Evolutionary conservation across 2,113 vertebrate species (phyloP).

Genomic region (Hydropotes inermis): DNA sequence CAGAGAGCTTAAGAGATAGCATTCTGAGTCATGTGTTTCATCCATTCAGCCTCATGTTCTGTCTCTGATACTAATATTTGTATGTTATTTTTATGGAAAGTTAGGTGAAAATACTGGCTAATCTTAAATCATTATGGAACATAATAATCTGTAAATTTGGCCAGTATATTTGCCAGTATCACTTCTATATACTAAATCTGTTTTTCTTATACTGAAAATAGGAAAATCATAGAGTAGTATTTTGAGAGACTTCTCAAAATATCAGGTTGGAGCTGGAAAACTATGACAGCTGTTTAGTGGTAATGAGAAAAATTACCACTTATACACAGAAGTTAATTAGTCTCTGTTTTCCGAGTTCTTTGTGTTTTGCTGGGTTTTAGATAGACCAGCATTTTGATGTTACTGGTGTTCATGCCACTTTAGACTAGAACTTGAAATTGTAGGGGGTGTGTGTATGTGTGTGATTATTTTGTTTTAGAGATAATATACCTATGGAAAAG

Average conservation of each 20-base stretch:
- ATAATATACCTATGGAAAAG: not conserved
- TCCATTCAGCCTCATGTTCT: slow-evolving; percentile 26
- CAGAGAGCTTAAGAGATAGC: not conserved
- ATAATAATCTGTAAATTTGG: not conserved
- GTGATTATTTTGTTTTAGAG: not conserved
- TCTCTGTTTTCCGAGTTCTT: not conserved
- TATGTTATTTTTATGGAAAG: not conserved
- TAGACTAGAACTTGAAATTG: not conserved
- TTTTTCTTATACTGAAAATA: not conserved
- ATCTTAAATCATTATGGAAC: not conserved
- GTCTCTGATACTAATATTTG: not conserved
- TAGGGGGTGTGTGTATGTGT: not conserved
- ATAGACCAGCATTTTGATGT: not conserved
- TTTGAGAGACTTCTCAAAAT: not conserved
- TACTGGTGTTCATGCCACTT: not conserved
- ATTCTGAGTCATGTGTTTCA: not conserved
- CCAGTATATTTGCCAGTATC: not conserved
- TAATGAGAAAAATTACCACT: not conserved
- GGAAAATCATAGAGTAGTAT: not conserved
- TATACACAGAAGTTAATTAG: not conserved
- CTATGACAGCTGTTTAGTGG: not conserved
- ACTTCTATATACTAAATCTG: not conserved
- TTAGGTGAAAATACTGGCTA: not conserved
- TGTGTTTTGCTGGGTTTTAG: not conserved
- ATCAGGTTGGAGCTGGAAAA: not conserved